Percentiles rank a stretch among this genome's conserved stretches.
These are phyloP conservation scores for Aix galericulata DNA, from an alignment of 2,113 vertebrate species.

Conservation along the genomic window DNA sequence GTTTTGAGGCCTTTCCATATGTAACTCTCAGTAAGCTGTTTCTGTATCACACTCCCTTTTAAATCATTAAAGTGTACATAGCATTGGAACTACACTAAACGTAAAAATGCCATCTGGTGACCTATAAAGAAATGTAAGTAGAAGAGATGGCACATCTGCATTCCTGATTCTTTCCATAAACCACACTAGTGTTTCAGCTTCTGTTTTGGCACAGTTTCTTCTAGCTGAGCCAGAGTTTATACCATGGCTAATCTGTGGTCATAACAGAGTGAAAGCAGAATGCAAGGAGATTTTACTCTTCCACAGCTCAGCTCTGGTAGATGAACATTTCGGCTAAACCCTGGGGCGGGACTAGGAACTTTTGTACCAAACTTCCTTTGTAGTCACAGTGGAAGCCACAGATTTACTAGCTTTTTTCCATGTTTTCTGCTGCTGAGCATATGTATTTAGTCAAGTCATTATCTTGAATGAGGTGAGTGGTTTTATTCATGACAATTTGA, in stretches of 20 bases:
- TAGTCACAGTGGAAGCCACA: not conserved
- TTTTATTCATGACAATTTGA: not conserved
- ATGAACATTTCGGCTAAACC: not conserved
- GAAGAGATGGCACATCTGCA: not conserved
- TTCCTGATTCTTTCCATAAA: not conserved
- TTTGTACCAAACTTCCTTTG: not conserved
- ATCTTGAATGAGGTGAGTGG: not conserved
- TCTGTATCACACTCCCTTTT: not conserved
- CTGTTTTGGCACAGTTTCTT: slow-evolving; percentile 23
- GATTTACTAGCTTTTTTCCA: not conserved
- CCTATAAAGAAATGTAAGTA: not conserved
- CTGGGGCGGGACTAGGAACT: not conserved
- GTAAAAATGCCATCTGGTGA: not conserved
- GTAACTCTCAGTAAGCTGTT: not conserved
- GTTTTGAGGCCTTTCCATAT: not conserved
- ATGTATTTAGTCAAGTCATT: not conserved
- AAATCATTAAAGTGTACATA: not conserved
- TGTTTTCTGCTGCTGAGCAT: not conserved
- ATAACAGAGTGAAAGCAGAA: not conserved
- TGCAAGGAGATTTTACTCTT: not conserved
- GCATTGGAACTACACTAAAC: not conserved
- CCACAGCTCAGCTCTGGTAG: not conserved
- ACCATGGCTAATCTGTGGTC: slow-evolving; percentile 16
- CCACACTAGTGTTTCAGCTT: not conserved
- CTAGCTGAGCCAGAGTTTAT: not conserved